These are phyloP conservation scores for Emydoidea blandingii DNA, from an alignment of 2,797 vertebrate species.

Conservation along the genomic window DNA sequence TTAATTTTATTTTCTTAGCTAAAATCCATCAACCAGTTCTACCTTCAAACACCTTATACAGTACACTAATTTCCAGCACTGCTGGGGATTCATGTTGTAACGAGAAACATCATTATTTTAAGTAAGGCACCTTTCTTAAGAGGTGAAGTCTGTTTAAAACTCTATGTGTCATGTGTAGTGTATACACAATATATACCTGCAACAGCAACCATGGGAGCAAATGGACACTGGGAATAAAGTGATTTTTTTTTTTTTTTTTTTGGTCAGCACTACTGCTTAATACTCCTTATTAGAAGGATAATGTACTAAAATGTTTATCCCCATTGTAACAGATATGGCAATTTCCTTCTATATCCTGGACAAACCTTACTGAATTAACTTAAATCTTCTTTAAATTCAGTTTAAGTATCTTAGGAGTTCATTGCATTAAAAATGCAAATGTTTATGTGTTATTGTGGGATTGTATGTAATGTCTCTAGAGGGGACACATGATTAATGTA, in stretches of 20 bases:
- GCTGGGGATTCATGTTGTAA: background rate
- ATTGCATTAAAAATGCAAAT: no score
- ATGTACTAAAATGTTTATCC: background rate
- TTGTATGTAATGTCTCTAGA: no score
- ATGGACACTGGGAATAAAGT: background rate
- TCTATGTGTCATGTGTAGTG: no score
- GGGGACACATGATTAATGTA: no score
- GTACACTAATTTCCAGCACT: background rate
- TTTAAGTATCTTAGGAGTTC: no score
- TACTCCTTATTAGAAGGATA: background rate
- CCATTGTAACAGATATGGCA: no score
- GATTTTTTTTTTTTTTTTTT: background rate
- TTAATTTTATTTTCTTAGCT: rapidly evolving
- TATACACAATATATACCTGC: background rate
- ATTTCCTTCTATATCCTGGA: no score
- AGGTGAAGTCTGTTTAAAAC: no score
- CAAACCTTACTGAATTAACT: no score
- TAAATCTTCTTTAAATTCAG: no score
- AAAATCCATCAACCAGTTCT: background rate
- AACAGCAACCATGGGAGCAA: background rate
- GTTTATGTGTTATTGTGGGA: no score
- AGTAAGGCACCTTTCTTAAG: no score
- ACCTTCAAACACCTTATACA: background rate
- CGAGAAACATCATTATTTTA: rapidly evolving
- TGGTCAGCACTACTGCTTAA: background rate